These are phyloP conservation scores for Fundulus diaphanus DNA, from an alignment of 2,797 vertebrate genomes.

Conservation along the genomic window DNA sequence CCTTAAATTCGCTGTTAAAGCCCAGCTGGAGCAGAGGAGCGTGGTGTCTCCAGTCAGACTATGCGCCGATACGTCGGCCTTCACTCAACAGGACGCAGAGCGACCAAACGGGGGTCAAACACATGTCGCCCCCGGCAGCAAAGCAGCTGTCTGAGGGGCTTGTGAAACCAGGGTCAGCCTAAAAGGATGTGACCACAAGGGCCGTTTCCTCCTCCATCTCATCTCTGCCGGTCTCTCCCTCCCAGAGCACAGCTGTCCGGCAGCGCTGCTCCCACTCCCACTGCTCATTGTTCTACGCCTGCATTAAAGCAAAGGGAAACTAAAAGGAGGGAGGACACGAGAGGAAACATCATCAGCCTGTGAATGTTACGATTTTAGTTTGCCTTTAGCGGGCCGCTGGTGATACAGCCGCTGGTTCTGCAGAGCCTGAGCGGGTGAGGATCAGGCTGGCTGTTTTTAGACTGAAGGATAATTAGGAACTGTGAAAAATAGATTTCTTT, in stretches of 20 bases:
- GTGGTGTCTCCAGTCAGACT: neutral
- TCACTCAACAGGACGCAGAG: constrained; percentile 9
- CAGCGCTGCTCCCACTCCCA: constrained; percentile 68
- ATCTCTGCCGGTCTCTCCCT: constrained; percentile 74
- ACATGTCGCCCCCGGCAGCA: constrained; percentile 43
- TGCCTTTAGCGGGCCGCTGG: constrained; percentile 1
- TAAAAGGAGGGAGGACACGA: constrained; percentile 33
- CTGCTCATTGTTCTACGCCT: constrained; percentile 70
- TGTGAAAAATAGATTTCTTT: no score
- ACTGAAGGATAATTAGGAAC: constrained; percentile 10
- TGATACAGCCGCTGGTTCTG: constrained; percentile 30
- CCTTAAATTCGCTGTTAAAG: neutral
- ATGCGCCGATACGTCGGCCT: constrained; percentile 14
- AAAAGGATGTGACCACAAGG: constrained; percentile 81
- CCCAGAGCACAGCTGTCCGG: constrained; percentile 75
- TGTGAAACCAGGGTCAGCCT: constrained; percentile 64
- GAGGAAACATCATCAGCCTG: constrained; percentile 10
- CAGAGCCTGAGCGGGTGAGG: neutral
- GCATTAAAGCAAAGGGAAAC: constrained; percentile 55
- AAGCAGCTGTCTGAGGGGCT: constrained; percentile 76
- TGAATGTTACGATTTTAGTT: constrained; percentile 6
- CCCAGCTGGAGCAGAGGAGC: neutral
- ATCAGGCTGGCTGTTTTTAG: constrained; percentile 25
- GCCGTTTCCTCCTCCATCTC: constrained; percentile 79
- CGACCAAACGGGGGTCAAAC: constrained; percentile 33